Evolutionary conservation across 1,140 invertebrate species (phyloP).

Genomic region (Grapholita molesta): DNA sequence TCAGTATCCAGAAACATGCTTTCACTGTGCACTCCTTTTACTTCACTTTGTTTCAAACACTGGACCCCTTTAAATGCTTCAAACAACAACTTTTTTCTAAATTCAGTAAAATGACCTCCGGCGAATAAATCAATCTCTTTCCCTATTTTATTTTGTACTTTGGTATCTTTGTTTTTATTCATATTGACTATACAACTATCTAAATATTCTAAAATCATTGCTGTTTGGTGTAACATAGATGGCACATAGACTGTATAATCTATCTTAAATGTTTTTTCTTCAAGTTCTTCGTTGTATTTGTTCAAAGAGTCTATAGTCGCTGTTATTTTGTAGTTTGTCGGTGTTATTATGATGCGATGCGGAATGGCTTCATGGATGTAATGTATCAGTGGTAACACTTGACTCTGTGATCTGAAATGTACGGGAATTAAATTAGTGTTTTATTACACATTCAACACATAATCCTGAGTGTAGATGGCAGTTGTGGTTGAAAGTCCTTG

Average conservation of each 20-base stretch:
- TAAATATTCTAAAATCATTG: conserved; percentile 43
- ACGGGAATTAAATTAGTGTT: too few relatives aligned
- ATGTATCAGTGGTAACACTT: conserved; percentile 48
- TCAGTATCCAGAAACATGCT: conserved; percentile 3
- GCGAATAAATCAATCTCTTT: conserved; percentile 49
- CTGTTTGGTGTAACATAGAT: conserved; percentile 41
- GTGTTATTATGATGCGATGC: conserved; percentile 46
- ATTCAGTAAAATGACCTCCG: conserved; percentile 38
- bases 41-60: not conserved
- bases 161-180: conserved; percentile 36
- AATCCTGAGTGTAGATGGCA: too few relatives aligned
- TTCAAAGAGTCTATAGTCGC: conserved; percentile 26
- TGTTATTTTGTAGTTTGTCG: conserved; percentile 36
- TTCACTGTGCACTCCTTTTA: not conserved
- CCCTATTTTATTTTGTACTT: conserved; percentile 35
- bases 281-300: conserved; percentile 32
- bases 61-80: conserved; percentile 28
- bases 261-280: conserved; percentile 10
- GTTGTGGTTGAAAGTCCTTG: too few relatives aligned
- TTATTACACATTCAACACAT: too few relatives aligned
- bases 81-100: conserved; percentile 40
- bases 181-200: conserved; percentile 52
- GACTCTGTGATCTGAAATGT: conserved; percentile 44
- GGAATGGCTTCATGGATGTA: conserved; percentile 52
- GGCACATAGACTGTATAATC: conserved; percentile 29